Conservation (phyloP, 2,113 vertebrate genomes). For the Macquaria ambigua region DNA sequence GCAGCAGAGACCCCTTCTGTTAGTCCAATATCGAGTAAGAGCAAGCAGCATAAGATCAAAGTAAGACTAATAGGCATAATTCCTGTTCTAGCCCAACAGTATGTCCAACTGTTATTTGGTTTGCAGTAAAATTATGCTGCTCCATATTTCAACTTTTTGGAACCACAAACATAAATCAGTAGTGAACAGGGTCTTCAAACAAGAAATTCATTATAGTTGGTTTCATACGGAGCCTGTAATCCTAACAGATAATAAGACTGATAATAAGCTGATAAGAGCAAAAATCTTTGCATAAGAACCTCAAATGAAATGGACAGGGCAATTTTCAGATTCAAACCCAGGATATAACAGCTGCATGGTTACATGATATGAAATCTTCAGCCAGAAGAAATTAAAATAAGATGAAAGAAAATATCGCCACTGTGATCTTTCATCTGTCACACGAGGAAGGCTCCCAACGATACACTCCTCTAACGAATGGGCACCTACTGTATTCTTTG, state of each 20-base stretch:
- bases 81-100: neutral
- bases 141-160: neutral
- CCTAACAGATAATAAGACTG: neutral
- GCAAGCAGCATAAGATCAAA: neutral
- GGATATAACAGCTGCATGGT: neutral
- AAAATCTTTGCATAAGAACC: neutral
- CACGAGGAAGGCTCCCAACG: neutral
- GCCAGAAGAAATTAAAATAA: neutral
- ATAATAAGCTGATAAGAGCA: slow-evolving; percentile 1
- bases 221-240: neutral
- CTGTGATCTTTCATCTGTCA: slow-evolving; percentile 31
- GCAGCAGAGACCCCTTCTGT: slow-evolving; percentile 14
- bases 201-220: neutral
- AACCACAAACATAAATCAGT: neutral
- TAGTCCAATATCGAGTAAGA: slow-evolving; percentile 7
- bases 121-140: neutral
- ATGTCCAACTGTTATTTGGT: neutral
- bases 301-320: slow-evolving; percentile 3
- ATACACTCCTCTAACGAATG: slow-evolving; percentile 15
- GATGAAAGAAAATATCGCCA: slow-evolving; percentile 1
- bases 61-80: neutral
- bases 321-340: slow-evolving; percentile 19
- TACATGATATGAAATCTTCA: slow-evolving; percentile 8
- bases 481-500: neutral
- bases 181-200: neutral